Evolutionary conservation across 1,140 invertebrate species (phyloP).

Genomic region (Ganaspis sp.): DNA sequence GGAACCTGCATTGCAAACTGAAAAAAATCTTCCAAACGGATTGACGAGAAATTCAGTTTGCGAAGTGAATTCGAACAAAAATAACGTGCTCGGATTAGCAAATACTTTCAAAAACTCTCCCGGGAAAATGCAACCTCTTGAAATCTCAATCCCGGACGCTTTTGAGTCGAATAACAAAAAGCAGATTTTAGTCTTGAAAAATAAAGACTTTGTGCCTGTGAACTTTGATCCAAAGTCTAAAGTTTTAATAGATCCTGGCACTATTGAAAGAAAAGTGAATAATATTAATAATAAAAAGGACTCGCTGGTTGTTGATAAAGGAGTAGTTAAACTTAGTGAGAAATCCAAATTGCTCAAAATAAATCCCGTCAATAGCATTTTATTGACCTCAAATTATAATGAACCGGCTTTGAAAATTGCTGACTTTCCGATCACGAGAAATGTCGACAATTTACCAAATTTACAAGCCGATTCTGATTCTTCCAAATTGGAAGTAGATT

Average conservation of each 20-base stretch:
- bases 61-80: conserved; percentile 19
- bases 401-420: conserved; percentile 63
- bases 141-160: conserved; percentile 62
- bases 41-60: conserved; percentile 9
- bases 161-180: conserved; percentile 55
- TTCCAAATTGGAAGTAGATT: conserved; percentile 23
- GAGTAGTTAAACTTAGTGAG: conserved; percentile 56
- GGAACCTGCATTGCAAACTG: conserved; percentile 20
- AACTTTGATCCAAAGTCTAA: conserved; percentile 39
- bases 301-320: no score
- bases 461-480: not conserved
- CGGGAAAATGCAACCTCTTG: conserved; percentile 59
- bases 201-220: conserved; percentile 60
- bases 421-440: conserved; percentile 35
- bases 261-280: conserved; percentile 17
- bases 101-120: conserved; percentile 45
- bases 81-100: conserved; percentile 41
- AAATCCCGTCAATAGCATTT: conserved; percentile 52
- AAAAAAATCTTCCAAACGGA: conserved; percentile 41
- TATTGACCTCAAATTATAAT: conserved; percentile 58
- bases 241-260: not conserved
- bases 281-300: conserved; percentile 30
- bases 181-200: conserved; percentile 59
- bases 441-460: conserved; percentile 13
- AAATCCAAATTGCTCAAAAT: conserved; percentile 37